A percentile compares a stretch with the other conserved stretches of the same genome.
phyloP scores from a whole-genome alignment of 2,888 invertebrate genomes.

The Aproaerema taeniolella region DNA sequence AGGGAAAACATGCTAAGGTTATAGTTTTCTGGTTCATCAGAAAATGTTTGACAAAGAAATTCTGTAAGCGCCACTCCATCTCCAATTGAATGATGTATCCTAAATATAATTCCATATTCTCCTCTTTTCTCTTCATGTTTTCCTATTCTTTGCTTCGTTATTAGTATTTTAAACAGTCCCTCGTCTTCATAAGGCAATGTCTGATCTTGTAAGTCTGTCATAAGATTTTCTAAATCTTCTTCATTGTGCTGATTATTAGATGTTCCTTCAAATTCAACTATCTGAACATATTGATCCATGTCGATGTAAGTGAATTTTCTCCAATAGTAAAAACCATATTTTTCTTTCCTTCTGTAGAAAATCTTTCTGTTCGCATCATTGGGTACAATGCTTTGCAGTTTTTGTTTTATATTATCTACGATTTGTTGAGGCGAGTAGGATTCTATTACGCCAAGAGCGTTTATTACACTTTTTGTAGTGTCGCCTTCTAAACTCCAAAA shows the following conservation, averaged over 20 bases:
- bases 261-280: slow-evolving; percentile 43
- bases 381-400: slow-evolving; percentile 28
- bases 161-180: slow-evolving; percentile 70
- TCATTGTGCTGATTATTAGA: slow-evolving; percentile 30
- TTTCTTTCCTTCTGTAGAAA: slow-evolving; percentile 53
- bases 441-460: slow-evolving; percentile 64
- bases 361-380: slow-evolving; percentile 46
- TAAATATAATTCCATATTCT: slow-evolving; percentile 62
- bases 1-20: slow-evolving; percentile 29
- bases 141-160: slow-evolving; percentile 42
- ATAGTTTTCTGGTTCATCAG: slow-evolving; percentile 43
- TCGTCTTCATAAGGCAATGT: slow-evolving; percentile 60
- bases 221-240: slow-evolving; percentile 44
- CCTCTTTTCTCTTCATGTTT: slow-evolving; percentile 24
- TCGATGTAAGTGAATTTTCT: slow-evolving; percentile 43
- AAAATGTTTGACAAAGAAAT: slow-evolving; percentile 59
- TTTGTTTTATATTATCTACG: slow-evolving; percentile 35
- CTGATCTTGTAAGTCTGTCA: slow-evolving; percentile 52
- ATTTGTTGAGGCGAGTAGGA: slow-evolving; percentile 34
- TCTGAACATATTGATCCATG: slow-evolving; percentile 58
- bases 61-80: slow-evolving; percentile 72
- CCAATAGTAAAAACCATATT: slow-evolving; percentile 74
- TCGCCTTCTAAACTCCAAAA: slow-evolving; percentile 73
- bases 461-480: slow-evolving; percentile 59
- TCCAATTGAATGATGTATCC: slow-evolving; percentile 74